These are phyloP conservation scores for Hippocampus barbouri DNA, from an alignment of 2,113 vertebrate species.

Conservation along the genomic window DNA sequence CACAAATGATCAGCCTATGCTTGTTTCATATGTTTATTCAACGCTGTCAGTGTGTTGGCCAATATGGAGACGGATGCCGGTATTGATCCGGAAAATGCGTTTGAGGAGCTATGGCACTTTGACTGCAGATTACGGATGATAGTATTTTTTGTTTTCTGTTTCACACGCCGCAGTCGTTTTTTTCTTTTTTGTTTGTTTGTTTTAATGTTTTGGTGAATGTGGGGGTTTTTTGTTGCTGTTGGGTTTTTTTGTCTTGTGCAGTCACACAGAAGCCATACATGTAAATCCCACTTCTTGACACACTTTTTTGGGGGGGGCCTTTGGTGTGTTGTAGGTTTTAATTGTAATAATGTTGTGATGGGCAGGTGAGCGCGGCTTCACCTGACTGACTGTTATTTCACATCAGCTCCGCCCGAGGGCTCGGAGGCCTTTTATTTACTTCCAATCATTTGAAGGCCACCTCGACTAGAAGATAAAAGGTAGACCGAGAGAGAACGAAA, in stretches of 20 bases:
- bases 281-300: not conserved
- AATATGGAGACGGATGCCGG: not conserved
- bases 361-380: conserved; percentile 63
- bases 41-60: not conserved
- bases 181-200: too few relatives aligned
- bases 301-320: not conserved
- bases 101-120: not conserved
- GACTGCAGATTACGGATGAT: not conserved
- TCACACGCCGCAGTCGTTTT: not conserved
- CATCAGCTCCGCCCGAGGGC: conserved; percentile 57
- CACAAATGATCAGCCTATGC: conserved; percentile 39
- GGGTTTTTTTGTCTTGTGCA: not conserved
- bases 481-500: conserved; percentile 11
- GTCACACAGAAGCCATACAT: too few relatives aligned
- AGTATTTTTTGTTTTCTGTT: not conserved
- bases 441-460: conserved; percentile 64
- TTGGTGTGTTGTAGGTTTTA: conserved; percentile 28
- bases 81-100: not conserved
- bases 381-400: conserved; percentile 69
- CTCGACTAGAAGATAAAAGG: conserved; percentile 45
- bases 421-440: conserved; percentile 63
- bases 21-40: not conserved
- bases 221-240: too few relatives aligned
- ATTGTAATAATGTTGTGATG: not conserved
- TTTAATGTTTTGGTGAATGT: too few relatives aligned